Evolutionary conservation across 2,888 invertebrate genomes (phyloP).

Genomic region (Tromatobia lineatoria): DNA sequence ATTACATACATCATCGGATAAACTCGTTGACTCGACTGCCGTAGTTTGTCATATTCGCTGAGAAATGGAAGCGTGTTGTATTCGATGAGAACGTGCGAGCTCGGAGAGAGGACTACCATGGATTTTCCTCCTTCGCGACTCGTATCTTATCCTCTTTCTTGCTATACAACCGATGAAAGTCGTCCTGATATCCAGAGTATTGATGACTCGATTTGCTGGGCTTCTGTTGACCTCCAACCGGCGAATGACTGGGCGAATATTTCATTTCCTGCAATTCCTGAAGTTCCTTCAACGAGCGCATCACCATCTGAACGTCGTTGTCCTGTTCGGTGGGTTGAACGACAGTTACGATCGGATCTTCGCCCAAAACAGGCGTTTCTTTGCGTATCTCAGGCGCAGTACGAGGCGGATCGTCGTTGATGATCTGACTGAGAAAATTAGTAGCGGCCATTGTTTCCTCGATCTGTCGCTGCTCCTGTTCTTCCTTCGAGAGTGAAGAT

Average conservation of each 20-base stretch:
- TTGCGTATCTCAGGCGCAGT: slow-evolving; percentile 76
- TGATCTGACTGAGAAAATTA: slow-evolving; percentile 85
- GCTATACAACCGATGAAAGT: slow-evolving; percentile 79
- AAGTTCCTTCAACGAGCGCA: slow-evolving; percentile 83
- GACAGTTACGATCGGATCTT: slow-evolving; percentile 69
- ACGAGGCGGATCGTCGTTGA: slow-evolving; percentile 81
- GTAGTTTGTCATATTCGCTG: not conserved
- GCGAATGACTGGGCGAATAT: slow-evolving; percentile 80
- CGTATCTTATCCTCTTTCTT: slow-evolving; percentile 82
- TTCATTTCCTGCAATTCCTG: slow-evolving; percentile 82
- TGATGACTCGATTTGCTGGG: slow-evolving; percentile 77
- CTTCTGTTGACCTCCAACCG: slow-evolving; percentile 76
- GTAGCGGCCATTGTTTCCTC: slow-evolving; percentile 85
- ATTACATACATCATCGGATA: not conserved
- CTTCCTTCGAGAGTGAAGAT: slow-evolving; percentile 77
- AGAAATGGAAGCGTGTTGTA: slow-evolving; percentile 56
- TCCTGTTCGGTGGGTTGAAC: slow-evolving; percentile 80
- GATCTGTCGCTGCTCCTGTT: slow-evolving; percentile 82
- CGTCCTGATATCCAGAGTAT: slow-evolving; percentile 78
- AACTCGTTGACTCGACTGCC: not conserved
- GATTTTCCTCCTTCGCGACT: slow-evolving; percentile 78
- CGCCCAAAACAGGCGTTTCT: slow-evolving; percentile 70
- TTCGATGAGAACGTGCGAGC: not conserved
- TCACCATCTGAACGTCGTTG: slow-evolving; percentile 83
- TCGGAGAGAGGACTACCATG: slow-evolving; percentile 74